These are phyloP conservation scores for Centruroides sculpturatus DNA, from an alignment of 1,140 invertebrate species.

Conservation along the genomic window DNA sequence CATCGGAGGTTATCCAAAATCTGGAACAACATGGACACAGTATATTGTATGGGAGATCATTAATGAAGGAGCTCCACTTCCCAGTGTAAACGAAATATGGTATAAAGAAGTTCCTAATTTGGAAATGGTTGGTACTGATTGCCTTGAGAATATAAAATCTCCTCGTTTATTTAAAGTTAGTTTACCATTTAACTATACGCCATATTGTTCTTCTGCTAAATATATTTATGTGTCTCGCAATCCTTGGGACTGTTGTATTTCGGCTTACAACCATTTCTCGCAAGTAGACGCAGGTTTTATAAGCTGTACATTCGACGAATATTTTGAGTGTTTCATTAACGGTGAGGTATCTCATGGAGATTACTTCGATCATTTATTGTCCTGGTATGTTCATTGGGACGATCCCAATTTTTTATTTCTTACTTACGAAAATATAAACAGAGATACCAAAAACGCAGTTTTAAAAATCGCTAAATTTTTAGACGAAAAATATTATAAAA, in stretches of 20 bases:
- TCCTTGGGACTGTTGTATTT: not conserved
- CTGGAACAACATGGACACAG: conserved; percentile 8
- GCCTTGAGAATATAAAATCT: not conserved
- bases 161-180: conserved; percentile 3
- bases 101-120: not conserved
- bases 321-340: not conserved
- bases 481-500: conserved; percentile 10
- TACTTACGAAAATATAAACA: conserved; percentile 12
- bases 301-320: not conserved
- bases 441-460: not conserved
- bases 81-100: not conserved
- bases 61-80: not conserved
- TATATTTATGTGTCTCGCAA: conserved; percentile 1
- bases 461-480: conserved; percentile 25
- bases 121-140: conserved; percentile 1
- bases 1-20: conserved; percentile 10
- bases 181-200: conserved; percentile 1
- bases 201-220: not conserved
- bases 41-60: conserved; percentile 1
- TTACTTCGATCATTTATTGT: conserved; percentile 10
- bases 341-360: not conserved
- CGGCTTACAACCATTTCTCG: not conserved
- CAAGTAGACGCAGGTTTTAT: not conserved
- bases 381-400: conserved; percentile 4
- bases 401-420: conserved; percentile 8